Conservation (phyloP, 2,113 vertebrate species). For the Phylloscopus trochiloides region DNA sequence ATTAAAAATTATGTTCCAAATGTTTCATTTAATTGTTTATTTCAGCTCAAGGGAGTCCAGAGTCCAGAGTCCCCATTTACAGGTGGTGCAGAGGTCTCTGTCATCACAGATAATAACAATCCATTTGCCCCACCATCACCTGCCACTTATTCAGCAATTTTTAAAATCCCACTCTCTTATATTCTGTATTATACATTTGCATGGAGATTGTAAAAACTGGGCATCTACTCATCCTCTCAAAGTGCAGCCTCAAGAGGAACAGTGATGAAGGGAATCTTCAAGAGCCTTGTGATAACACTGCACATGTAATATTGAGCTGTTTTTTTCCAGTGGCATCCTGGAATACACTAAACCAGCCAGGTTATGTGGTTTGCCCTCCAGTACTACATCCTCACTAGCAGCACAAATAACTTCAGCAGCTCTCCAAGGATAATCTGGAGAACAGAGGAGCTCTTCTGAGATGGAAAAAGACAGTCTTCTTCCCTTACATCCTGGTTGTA, state of each 20-base stretch:
- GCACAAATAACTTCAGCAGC: neutral
- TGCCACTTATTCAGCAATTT: neutral
- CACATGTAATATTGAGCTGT: neutral
- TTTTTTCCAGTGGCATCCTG: neutral
- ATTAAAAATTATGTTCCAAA: neutral
- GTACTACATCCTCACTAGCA: neutral
- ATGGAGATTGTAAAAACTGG: neutral
- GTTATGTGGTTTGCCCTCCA: neutral
- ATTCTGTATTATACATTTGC: neutral
- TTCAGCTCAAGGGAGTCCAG: neutral
- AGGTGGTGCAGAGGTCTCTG: neutral
- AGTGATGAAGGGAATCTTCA: neutral
- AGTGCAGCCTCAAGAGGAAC: neutral
- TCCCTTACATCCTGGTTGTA: neutral
- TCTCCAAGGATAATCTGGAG: neutral
- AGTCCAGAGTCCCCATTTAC: neutral
- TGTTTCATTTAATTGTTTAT: neutral
- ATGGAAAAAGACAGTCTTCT: neutral
- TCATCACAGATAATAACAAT: neutral
- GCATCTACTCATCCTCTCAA: neutral
- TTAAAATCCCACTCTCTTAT: neutral
- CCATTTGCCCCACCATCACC: neutral
- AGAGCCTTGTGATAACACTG: neutral
- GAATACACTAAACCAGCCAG: neutral
- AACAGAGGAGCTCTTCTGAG: neutral